Evolutionary conservation across 2,888 invertebrate genomes (phyloP), one percentile per base, ranked within the genome.

Genomic region (Thelaira solivaga): DNA sequence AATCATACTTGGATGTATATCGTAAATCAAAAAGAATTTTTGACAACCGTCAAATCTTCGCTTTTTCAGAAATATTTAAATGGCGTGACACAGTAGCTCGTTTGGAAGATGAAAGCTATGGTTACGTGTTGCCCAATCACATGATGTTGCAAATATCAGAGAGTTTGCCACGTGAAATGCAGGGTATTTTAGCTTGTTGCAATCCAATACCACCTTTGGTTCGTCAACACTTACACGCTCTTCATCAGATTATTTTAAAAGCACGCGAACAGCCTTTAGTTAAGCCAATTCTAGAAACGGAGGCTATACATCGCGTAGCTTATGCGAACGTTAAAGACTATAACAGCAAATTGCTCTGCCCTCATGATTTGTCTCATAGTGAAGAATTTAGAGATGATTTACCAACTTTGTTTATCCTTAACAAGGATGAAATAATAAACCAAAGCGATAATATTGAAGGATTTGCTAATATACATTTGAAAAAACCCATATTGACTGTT

Each of bases 41-140:
- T 86, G 96, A 96, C 88, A 93, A 94, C 78, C 92, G 93, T 34
- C 98, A 99, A 88, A 86, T 97, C 86, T 92, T 92, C 83, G 98
- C 97, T 0, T 90, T 99, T 31, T 92, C 92, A 81, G 91, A 94
- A 83, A 88, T 99, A 11, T 97, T 93, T 88, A 90, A 91, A 57
- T 99, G 99, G 99, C 91, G 99, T 49, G 98, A 99, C 88, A 85
- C 90, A 13, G 90, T 93, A 5, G 97, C 98, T 0, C 90, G 99
- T 26, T 89, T 91, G 65, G 94, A 97, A 85, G 99, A 99, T 89
- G 99, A 99, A 88, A 97, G 98, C 86, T 91, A 92, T 43, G 93
- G 93, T 91, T 99, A 96, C 89, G 94, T 99, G 51, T 90, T 99
- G 72, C 98, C 99, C 0, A 97, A 97, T 89, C 97, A 98, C 88